phyloP scores from a whole-genome alignment of 2,113 vertebrate species.

The Cheilinus undulatus region DNA sequence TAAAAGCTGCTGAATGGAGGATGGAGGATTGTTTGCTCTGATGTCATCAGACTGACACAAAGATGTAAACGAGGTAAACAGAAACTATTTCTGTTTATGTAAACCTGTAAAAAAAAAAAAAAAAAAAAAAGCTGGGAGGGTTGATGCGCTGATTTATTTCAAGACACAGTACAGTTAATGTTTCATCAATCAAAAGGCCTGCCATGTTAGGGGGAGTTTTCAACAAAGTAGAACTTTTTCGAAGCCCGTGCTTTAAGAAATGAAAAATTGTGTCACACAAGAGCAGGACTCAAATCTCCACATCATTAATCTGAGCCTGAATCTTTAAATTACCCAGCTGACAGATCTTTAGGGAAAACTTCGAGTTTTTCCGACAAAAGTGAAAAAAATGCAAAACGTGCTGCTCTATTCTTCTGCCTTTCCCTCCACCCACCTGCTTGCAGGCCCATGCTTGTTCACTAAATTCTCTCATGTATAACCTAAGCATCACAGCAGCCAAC shows the following conservation, averaged over 20 bases:
- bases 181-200: not conserved
- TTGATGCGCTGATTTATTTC: not conserved
- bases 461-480: constrained; percentile 47
- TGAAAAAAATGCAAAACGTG: not conserved
- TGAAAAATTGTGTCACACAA: not conserved
- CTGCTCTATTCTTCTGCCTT: not conserved
- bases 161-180: not conserved
- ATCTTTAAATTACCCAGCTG: not conserved
- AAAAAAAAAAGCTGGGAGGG: not conserved
- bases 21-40: constrained; percentile 6
- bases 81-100: constrained; percentile 18
- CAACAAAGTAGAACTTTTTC: too few relatives aligned
- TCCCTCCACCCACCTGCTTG: constrained; percentile 39
- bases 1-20: constrained; percentile 34
- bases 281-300: not conserved
- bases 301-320: not conserved
- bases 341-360: constrained; percentile 8
- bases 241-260: not conserved
- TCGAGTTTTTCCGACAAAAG: not conserved
- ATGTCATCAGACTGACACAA: constrained; percentile 20
- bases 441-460: constrained; percentile 41
- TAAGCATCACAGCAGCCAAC: constrained; percentile 39
- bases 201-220: not conserved
- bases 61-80: constrained; percentile 36
- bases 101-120: not conserved